A percentile compares a stretch with the other conserved stretches of the same genome.
Conservation (phyloP, 2,888 invertebrate species). For the Campopleginae sp. region DNA sequence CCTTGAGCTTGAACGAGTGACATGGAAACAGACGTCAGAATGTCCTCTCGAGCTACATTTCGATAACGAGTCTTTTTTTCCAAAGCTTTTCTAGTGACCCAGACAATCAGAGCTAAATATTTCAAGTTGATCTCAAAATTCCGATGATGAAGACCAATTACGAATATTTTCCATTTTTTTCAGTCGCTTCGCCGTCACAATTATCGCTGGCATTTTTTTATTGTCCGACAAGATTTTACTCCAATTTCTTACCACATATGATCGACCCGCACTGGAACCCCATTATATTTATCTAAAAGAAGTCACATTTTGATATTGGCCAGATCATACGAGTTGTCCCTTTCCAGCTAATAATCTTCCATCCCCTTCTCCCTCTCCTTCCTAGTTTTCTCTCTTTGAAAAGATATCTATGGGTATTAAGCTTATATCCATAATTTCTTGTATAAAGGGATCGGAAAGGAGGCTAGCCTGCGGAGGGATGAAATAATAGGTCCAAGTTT, state of each 20-base stretch:
- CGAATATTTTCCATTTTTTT: too few relatives aligned
- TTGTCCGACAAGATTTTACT: background rate
- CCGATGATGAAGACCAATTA: background rate
- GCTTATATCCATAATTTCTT: conserved; percentile 68
- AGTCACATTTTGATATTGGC: background rate
- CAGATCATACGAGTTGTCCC: background rate
- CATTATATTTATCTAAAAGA: background rate
- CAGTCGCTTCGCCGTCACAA: too few relatives aligned
- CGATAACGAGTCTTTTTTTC: conserved; percentile 73
- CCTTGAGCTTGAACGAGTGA: conserved; percentile 16
- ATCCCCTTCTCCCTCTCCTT: background rate
- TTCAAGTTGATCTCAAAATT: conserved; percentile 29
- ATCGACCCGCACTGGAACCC: background rate
- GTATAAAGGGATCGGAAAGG: conserved; percentile 62
- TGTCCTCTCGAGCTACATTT: conserved; percentile 55
- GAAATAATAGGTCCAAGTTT: conserved; percentile 48
- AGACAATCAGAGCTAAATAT: background rate
- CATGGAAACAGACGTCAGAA: conserved; percentile 2
- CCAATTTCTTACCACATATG: background rate
- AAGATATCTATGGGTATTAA: conserved; percentile 47
- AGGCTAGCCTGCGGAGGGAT: conserved; percentile 31
- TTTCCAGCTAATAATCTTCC: conserved; percentile 20
- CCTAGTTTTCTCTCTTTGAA: background rate
- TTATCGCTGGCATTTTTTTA: too few relatives aligned
- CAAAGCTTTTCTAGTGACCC: conserved; percentile 35